A percentile compares a stretch with the other conserved stretches of the same genome.
Evolutionary conservation across 2,888 invertebrate species (phyloP).

Genomic region (Pteria penguin): DNA sequence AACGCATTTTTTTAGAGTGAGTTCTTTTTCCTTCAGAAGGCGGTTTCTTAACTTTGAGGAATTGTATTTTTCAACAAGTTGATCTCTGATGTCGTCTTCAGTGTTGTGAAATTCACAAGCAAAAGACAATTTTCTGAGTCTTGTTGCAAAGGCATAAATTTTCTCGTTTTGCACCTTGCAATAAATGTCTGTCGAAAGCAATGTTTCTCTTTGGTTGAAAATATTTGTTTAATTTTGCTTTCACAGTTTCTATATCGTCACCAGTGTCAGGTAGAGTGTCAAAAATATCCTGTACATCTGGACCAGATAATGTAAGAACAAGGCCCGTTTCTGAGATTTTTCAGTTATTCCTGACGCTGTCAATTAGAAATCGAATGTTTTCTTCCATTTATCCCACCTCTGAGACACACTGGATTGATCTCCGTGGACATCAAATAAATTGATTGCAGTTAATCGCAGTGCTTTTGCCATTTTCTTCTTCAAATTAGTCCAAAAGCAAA

Average conservation of each 20-base stretch:
- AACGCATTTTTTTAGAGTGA: constrained; percentile 29
- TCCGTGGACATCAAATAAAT: not conserved
- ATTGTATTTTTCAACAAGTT: constrained; percentile 39
- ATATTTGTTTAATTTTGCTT: not conserved
- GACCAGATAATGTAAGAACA: not conserved
- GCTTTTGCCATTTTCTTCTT: not conserved
- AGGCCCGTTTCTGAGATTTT: constrained; percentile 1
- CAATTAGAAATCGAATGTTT: not conserved
- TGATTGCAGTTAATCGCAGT: not conserved
- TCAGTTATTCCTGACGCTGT: not conserved
- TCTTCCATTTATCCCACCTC: constrained; percentile 6
- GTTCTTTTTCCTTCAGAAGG: constrained; percentile 29
- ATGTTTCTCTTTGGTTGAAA: constrained; percentile 8
- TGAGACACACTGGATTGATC: not conserved
- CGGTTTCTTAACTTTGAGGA: constrained; percentile 35
- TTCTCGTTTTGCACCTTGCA: constrained; percentile 29
- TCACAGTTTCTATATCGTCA: not conserved
- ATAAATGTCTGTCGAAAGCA: not conserved
- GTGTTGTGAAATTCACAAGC: constrained; percentile 37
- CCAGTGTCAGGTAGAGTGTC: not conserved
- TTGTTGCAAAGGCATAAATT: constrained; percentile 38
- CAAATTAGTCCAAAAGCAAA: not conserved
- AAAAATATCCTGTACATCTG: constrained; percentile 5
- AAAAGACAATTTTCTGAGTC: constrained; percentile 25
- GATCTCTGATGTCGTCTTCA: constrained; percentile 37